A percentile compares a stretch with the other conserved stretches of the same genome.
Evolutionary conservation across 2,888 invertebrate species (phyloP).

Genomic region (Philereme transversata): DNA sequence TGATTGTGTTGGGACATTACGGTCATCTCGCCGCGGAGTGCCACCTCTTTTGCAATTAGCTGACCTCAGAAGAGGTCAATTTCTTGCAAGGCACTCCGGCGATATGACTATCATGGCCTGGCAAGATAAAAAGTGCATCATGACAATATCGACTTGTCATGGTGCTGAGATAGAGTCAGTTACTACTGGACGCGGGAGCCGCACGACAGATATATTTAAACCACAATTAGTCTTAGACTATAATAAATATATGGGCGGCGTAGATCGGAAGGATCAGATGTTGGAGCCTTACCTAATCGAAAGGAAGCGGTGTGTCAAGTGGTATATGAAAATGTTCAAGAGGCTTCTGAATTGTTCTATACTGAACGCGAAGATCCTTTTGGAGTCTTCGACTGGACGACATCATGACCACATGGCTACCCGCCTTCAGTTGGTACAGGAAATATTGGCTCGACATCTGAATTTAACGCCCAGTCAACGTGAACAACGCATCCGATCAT

Average conservation of each 20-base stretch:
- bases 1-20: conserved; percentile 4
- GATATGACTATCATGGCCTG: neutral
- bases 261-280: conserved; percentile 3
- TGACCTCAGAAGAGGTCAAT: neutral
- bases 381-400: conserved; percentile 3
- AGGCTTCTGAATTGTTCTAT: conserved; percentile 1
- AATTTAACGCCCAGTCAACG: neutral
- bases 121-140: neutral
- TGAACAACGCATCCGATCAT: conserved; percentile 1
- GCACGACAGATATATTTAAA: neutral
- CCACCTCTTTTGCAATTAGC: neutral
- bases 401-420: neutral
- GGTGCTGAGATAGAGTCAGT: neutral
- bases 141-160: neutral
- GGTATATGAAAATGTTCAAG: conserved; percentile 2
- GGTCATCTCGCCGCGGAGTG: neutral
- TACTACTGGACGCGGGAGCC: neutral
- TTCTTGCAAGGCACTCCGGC: neutral
- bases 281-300: neutral
- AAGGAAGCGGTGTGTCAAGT: neutral
- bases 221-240: neutral
- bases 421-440: neutral
- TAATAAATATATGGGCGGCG: conserved; percentile 6
- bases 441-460: too few relatives aligned
- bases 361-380: neutral